Evolutionary conservation across 2,797 vertebrate species (phyloP).

Genomic region (Melanotaenia boesemani): DNA sequence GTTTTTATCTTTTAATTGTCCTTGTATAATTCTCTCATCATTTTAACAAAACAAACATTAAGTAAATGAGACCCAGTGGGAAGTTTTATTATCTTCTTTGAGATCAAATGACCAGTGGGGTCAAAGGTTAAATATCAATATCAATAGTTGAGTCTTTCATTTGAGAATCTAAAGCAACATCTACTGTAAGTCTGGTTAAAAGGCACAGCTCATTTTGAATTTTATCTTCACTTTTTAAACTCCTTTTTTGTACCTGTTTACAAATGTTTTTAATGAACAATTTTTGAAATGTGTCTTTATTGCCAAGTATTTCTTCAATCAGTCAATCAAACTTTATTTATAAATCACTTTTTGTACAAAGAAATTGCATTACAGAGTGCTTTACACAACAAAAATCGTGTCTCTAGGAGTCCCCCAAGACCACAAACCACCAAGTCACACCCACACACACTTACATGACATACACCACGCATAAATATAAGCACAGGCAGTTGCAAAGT

Average conservation of each 20-base stretch:
- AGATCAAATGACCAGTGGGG: conserved; percentile 15
- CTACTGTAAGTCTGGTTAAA: conserved; percentile 2
- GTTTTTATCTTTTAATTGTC: conserved; percentile 16
- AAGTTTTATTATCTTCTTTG: conserved; percentile 16
- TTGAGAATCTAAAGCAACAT: not conserved
- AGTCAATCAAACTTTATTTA: no score
- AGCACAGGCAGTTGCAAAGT: no score
- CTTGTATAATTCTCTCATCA: not conserved
- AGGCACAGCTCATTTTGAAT: not conserved
- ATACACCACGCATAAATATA: no score
- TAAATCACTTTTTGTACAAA: no score
- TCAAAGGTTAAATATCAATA: conserved; percentile 28
- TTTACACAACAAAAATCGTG: no score
- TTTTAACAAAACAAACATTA: conserved; percentile 11
- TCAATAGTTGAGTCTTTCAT: conserved; percentile 6
- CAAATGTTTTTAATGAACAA: not conserved
- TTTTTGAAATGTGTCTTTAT: not conserved
- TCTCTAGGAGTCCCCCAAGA: no score
- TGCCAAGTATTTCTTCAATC: not conserved
- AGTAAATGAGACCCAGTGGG: conserved; percentile 3
- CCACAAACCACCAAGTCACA: no score
- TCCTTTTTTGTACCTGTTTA: not conserved
- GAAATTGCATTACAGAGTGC: no score
- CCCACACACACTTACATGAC: no score
- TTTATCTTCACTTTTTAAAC: not conserved